Percentiles rank a stretch among this genome's conserved stretches.
These are phyloP conservation scores for Felis chaus DNA, from an alignment of 2,113 vertebrate species.

Conservation along the genomic window DNA sequence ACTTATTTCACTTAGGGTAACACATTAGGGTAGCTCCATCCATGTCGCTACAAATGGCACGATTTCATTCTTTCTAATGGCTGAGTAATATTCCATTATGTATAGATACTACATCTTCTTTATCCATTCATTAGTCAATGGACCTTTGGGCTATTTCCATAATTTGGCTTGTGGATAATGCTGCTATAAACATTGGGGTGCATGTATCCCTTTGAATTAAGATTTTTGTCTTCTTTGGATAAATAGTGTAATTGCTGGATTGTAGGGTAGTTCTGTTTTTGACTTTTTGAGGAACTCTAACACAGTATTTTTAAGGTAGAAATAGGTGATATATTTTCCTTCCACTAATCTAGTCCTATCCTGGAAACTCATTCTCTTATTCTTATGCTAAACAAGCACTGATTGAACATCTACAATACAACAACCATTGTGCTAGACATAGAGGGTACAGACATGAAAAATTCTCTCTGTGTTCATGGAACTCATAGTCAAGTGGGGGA, in stretches of 20 bases:
- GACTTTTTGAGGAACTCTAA: neutral
- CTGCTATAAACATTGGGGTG: neutral
- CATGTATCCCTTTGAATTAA: neutral
- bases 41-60: neutral
- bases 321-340: neutral
- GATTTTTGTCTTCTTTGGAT: neutral
- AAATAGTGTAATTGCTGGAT: neutral
- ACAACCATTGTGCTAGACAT: neutral
- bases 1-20: neutral
- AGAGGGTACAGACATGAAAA: neutral
- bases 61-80: neutral
- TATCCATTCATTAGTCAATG: neutral
- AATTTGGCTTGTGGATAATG: neutral
- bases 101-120: neutral
- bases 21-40: neutral
- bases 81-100: neutral
- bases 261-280: neutral
- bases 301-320: conserved; percentile 2
- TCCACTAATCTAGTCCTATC: neutral
- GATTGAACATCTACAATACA: neutral
- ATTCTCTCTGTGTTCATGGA: neutral
- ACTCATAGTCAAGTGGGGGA: neutral
- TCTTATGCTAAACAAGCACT: neutral
- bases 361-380: neutral
- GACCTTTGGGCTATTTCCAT: neutral